Percentiles rank a stretch among this genome's conserved stretches.
Evolutionary conservation across 2,888 invertebrate genomes (phyloP).

Genomic region (Teinopalpus imperialis): DNA sequence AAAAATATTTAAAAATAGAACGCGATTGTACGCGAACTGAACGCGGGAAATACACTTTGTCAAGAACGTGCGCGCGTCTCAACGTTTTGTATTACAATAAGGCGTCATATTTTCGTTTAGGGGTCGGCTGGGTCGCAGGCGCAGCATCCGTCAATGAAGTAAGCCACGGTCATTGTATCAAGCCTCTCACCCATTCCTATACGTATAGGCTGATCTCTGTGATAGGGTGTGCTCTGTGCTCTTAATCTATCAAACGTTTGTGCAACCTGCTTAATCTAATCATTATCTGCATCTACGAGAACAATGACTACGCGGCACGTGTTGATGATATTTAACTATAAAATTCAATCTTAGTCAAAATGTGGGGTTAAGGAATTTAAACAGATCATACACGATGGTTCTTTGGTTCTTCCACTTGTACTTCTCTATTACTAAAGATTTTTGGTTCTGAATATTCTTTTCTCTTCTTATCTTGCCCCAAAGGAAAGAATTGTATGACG

Average conservation of each 20-base stretch:
- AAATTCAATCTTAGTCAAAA: too few relatives aligned
- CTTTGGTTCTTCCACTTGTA: too few relatives aligned
- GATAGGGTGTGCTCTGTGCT: neutral
- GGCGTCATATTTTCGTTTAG: slow-evolving; percentile 45
- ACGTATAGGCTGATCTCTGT: slow-evolving; percentile 26
- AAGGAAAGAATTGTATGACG: too few relatives aligned
- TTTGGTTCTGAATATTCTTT: too few relatives aligned
- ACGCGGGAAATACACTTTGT: slow-evolving; percentile 22
- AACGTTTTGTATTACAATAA: slow-evolving; percentile 65
- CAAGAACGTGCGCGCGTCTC: slow-evolving; percentile 39
- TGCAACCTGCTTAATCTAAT: slow-evolving; percentile 5
- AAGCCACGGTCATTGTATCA: slow-evolving; percentile 56
- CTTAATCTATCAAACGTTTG: neutral
- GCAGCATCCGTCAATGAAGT: slow-evolving; percentile 61
- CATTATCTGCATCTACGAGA: slow-evolving; percentile 9
- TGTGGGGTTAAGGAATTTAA: too few relatives aligned
- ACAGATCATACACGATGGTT: too few relatives aligned
- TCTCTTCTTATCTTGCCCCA: too few relatives aligned
- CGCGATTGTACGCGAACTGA: slow-evolving; percentile 22
- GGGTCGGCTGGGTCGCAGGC: slow-evolving; percentile 54
- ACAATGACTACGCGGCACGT: slow-evolving; percentile 7
- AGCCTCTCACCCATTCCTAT: slow-evolving; percentile 60
- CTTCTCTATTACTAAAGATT: too few relatives aligned
- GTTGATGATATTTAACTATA: neutral
- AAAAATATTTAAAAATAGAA: slow-evolving; percentile 17